Evolutionary conservation across 2,797 vertebrate species (phyloP), one percentile per base, ranked within the genome.

Genomic region (Poeciliopsis gracilis): DNA sequence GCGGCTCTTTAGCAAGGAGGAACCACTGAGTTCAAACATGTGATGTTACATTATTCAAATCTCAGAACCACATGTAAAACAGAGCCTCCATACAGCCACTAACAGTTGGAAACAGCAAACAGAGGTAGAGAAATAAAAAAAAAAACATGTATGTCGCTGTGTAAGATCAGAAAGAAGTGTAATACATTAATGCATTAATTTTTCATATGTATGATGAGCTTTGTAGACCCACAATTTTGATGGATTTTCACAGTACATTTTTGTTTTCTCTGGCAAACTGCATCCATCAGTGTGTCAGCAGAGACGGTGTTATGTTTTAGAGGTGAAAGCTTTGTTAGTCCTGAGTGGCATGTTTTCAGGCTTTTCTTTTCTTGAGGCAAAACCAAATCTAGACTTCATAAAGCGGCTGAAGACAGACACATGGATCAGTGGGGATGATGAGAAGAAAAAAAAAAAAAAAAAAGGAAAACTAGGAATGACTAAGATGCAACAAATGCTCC

Each of bases 81-180:
- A 43, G 8, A 45, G 67, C 2, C 41, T n/a, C 12, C 11, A 70
- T 45, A 3, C 41, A 45, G 11, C 12, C 45, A 4, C 0, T 16
- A 69, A 70, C 12, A 28, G 38, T 16, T 45, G 20, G 4, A 67
- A 67, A 18, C 38, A 43, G 23, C n/a, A 0, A 41, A 43, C 1
- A 41, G 6, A 45, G 25, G 67, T 45, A 4, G 25, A 12, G 15
- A 28, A 28, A 70, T 28, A 5, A 41, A 41, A 41, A 9, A 9
- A 8, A 23, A 9, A 2, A 51, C 20, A 1, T 6, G 4, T 4
- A 23, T 20, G 20, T 18, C 6, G 18, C 16, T 0, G 0, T 8
- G 30, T 36, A 25, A 41, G 20, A 38, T 69, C 38, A 41, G 38
- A 41, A 69, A 41, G 20, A 41, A 43, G 1, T 6, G 38, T n/a